phyloP scores from a whole-genome alignment of 2,888 invertebrate genomes.

The Caenorhabditis wallacei region DNA sequence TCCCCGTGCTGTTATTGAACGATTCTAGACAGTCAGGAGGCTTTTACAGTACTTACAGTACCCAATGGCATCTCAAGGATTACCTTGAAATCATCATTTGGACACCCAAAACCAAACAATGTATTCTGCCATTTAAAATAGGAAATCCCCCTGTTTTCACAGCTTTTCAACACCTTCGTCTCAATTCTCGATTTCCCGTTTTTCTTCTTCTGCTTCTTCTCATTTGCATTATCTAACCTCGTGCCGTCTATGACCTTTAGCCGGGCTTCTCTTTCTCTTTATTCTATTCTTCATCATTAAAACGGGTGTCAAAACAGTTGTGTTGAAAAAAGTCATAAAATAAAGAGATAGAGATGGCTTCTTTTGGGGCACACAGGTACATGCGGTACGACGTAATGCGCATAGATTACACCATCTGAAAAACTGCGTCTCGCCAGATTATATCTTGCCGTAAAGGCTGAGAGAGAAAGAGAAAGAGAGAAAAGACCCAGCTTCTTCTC shows the following conservation, averaged over 20 bases:
- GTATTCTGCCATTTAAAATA: background rate
- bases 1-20: too few species aligned
- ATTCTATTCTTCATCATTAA: slow-evolving; percentile 12
- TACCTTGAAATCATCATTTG: too few species aligned
- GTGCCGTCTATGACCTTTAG: slow-evolving; percentile 32
- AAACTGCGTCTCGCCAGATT: slow-evolving; percentile 58
- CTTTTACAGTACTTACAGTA: too few species aligned
- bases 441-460: slow-evolving; percentile 45
- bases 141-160: slow-evolving; percentile 13
- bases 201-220: background rate
- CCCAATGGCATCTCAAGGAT: too few species aligned
- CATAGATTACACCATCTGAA: slow-evolving; percentile 60
- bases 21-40: too few species aligned
- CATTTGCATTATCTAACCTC: slow-evolving; percentile 32
- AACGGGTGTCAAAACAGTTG: slow-evolving; percentile 46
- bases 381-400: slow-evolving; percentile 42
- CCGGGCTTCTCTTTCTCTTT: slow-evolving; percentile 5
- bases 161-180: slow-evolving; percentile 3
- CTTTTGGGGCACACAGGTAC: slow-evolving; percentile 34
- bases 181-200: slow-evolving; percentile 8
- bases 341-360: background rate
- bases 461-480: slow-evolving; percentile 8
- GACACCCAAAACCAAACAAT: too few species aligned
- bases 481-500: slow-evolving; percentile 12
- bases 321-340: slow-evolving; percentile 45